Evolutionary conservation across 2,888 invertebrate genomes (phyloP), one percentile per base, ranked within the genome.

Genomic region (Nephrotoma guestfalica): DNA sequence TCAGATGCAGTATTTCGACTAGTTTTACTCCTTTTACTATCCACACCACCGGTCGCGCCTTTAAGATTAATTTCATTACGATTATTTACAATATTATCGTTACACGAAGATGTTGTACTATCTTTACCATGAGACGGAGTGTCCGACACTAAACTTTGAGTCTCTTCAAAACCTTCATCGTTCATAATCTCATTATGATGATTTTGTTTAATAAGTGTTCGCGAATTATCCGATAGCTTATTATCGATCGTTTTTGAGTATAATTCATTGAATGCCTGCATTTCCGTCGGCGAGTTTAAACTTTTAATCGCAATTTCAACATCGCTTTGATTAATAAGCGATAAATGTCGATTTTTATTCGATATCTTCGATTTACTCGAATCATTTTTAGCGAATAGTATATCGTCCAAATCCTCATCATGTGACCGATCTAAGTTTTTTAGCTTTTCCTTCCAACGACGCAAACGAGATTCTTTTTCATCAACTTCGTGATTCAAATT

Each of bases 131-230:
- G 96, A 85, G 96, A 96, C 3, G 96, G 95, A 6, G 96, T 96
- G 90, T 97, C 97, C 0, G 97, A 97, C 89, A 96, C 96, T 86
- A 97, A 92, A 89, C 96, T 97, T 89, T 97, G 97, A 0, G 96
- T 96, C 92, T 97, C 97, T 90, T 97, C 97, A 89, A 97, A 97
- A 7, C 97, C 97, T 92, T 97, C 97, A 90, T 97, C 97, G 89
- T 96, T 96, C 84, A 95, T 90, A 7, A 71, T 71, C 89, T 97
- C 97, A 88, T 94, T 71, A 87, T 90, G 90, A 87, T 90, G 90
- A 45, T 4, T 86, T 71, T 71, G 71, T 30, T 71, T 71, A 9
- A 30, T 71, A 15, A 11, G 6, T 0, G 90, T 84, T 89, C 6
- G 90, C 15, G 84, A 15, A 15, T 15, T 42, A 3, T 42, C 42